A percentile compares a stretch with the other conserved stretches of the same genome.
Conservation (phyloP, 2,113 vertebrate genomes). For the Cyphomyrus plagiostoma region DNA sequence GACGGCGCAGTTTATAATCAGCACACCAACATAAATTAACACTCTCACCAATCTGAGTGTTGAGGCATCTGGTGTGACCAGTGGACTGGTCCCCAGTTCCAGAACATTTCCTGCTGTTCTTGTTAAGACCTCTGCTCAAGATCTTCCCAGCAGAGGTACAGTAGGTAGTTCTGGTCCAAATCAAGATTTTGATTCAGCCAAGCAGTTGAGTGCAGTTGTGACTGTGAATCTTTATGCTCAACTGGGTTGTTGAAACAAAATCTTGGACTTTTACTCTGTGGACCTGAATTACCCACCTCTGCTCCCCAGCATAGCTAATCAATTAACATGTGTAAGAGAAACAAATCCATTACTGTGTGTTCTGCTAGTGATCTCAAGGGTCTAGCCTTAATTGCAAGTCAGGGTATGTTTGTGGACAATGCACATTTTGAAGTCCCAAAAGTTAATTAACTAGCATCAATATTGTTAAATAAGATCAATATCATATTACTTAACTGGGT, state of each 20-base stretch:
- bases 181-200: too few relatives aligned
- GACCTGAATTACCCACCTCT: conserved; percentile 4
- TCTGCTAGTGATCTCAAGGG: conserved; percentile 44
- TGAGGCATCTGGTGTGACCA: neutral
- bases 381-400: conserved; percentile 55
- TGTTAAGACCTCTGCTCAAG: conserved; percentile 26
- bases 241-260: neutral
- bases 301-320: conserved; percentile 31
- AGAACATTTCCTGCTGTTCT: conserved; percentile 20
- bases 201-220: neutral
- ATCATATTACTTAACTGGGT: conserved; percentile 45
- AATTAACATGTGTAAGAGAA: conserved; percentile 49
- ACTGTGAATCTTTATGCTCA: neutral
- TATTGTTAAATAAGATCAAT: conserved; percentile 46
- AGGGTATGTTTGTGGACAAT: conserved; percentile 39
- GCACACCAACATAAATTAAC: neutral
- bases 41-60: neutral
- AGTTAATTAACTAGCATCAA: conserved; percentile 55
- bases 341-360: conserved; percentile 46
- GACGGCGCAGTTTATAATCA: neutral
- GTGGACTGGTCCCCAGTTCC: neutral
- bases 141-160: conserved; percentile 10
- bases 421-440: conserved; percentile 32
- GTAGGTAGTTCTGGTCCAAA: neutral
- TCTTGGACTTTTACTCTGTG: neutral